These are phyloP conservation scores for Cephus runcator DNA, from an alignment of 2,888 invertebrate genomes.

Conservation along the genomic window DNA sequence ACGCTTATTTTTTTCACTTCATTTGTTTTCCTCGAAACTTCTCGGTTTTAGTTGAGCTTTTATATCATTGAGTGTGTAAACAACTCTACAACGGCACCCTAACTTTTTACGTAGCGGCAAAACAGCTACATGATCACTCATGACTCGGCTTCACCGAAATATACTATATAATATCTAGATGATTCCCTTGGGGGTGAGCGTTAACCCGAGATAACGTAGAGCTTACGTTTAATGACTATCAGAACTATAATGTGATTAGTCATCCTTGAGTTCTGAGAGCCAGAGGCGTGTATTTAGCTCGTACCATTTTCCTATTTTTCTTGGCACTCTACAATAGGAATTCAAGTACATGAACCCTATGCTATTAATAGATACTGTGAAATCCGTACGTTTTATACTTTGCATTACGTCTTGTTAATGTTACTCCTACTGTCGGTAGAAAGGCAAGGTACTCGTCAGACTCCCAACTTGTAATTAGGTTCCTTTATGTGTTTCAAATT, in stretches of 20 bases:
- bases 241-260: not conserved
- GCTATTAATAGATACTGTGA: conserved; percentile 30
- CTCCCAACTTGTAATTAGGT: not conserved
- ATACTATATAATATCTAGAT: not conserved
- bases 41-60: not conserved
- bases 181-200: not conserved
- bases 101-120: not conserved
- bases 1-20: not conserved
- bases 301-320: conserved; percentile 37
- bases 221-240: not conserved
- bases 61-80: not conserved
- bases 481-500: not conserved
- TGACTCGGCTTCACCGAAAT: not conserved
- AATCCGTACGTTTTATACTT: conserved; percentile 12
- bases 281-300: conserved; percentile 2
- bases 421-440: not conserved
- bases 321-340: conserved; percentile 40
- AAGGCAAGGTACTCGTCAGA: not conserved
- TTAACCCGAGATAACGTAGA: not conserved
- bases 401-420: conserved; percentile 13
- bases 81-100: not conserved
- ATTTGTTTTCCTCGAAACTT: not conserved
- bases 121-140: not conserved
- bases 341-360: conserved; percentile 34
- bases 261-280: not conserved